phyloP scores from a whole-genome alignment of 2,113 vertebrate species.

The Syrmaticus mikado region DNA sequence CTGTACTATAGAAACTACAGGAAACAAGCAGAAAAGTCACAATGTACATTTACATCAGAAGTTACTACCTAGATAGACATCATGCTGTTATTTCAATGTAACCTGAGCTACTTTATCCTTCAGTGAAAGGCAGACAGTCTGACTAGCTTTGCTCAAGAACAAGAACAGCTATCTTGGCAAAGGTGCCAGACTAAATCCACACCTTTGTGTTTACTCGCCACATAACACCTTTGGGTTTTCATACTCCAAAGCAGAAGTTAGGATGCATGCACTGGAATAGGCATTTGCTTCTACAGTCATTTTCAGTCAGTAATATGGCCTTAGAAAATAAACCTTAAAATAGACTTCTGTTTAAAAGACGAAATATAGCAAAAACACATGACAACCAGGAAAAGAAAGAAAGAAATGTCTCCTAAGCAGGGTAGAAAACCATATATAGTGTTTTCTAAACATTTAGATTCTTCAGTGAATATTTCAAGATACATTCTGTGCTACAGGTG shows the following conservation, averaged over 20 bases:
- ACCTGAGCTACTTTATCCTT: not conserved
- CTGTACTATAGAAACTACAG: not conserved
- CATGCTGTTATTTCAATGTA: not conserved
- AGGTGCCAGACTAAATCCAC: not conserved
- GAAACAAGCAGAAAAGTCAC: not conserved
- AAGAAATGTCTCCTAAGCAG: not conserved
- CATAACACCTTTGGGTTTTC: not conserved
- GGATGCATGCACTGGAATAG: not conserved
- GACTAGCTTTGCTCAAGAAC: not conserved
- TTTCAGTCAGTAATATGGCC: not conserved
- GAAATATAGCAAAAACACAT: not conserved
- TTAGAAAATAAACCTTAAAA: not conserved
- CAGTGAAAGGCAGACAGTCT: not conserved
- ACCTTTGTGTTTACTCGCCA: not conserved
- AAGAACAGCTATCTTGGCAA: not conserved
- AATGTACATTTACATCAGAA: not conserved
- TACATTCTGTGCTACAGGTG: accelerated
- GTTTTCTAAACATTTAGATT: not conserved
- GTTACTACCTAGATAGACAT: not conserved
- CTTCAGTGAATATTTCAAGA: not conserved
- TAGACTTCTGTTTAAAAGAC: not conserved
- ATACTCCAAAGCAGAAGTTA: not conserved
- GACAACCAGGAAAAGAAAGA: not conserved
- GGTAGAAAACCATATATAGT: not conserved
- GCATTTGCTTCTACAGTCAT: not conserved